A percentile compares a stretch with the other conserved stretches of the same genome.
These are phyloP conservation scores for Etheostoma perlongum DNA, from an alignment of 2,797 vertebrate genomes.

Conservation along the genomic window DNA sequence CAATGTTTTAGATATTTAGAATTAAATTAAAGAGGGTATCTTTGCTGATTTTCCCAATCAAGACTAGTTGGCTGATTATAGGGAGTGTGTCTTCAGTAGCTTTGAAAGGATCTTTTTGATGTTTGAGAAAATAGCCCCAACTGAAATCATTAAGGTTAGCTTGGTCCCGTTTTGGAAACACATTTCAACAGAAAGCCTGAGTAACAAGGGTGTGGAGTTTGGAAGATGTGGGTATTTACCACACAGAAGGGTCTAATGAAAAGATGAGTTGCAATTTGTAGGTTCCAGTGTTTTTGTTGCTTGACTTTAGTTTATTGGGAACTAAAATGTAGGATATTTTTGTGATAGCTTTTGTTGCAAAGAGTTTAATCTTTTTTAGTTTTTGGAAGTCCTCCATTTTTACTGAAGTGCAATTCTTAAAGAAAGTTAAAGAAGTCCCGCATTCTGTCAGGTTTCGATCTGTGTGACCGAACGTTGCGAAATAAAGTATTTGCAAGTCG, in stretches of 20 bases:
- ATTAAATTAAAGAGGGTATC: not conserved
- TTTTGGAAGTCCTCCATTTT: not conserved
- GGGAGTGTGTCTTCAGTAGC: not conserved
- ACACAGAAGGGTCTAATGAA: not conserved
- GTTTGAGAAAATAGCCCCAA: not conserved
- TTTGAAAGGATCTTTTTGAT: not conserved
- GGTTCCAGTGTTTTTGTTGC: not conserved
- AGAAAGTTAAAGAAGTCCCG: too few relatives aligned
- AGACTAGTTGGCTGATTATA: not conserved
- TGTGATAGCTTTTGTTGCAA: too few relatives aligned
- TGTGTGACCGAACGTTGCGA: too few relatives aligned
- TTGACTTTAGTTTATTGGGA: not conserved
- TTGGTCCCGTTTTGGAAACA: slow-evolving; percentile 5
- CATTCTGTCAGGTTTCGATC: too few relatives aligned
- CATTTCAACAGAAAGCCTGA: not conserved
- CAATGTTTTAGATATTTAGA: not conserved
- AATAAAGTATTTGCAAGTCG: too few relatives aligned
- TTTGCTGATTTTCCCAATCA: not conserved
- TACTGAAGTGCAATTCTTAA: too few relatives aligned
- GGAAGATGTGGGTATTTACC: not conserved
- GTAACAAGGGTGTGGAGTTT: not conserved
- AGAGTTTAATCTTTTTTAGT: not conserved
- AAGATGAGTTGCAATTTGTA: not conserved
- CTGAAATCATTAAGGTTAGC: not conserved
- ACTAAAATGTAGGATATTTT: not conserved